Evolutionary conservation across 1,140 invertebrate genomes (phyloP).

Genomic region (Eumeta japonica): DNA sequence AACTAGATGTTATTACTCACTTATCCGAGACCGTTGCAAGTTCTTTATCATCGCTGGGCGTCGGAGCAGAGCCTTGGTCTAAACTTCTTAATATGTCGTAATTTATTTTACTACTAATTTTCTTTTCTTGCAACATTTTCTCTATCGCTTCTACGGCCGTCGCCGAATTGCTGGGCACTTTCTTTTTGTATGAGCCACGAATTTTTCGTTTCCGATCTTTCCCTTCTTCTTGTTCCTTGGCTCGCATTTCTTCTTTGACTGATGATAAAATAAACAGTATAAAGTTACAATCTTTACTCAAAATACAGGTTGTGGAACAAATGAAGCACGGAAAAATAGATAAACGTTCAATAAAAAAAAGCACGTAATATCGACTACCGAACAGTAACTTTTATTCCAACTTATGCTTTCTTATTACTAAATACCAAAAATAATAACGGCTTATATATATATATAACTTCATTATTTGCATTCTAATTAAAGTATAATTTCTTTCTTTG

Average conservation of each 20-base stretch:
- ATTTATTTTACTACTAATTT: conserved; percentile 95
- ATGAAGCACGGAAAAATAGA: too few species aligned
- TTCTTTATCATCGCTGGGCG: too few species aligned
- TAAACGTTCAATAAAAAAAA: too few species aligned
- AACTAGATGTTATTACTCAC: conserved; percentile 15
- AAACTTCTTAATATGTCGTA: conserved; percentile 92
- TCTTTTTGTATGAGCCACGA: conserved; percentile 56
- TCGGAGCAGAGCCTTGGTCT: conserved; percentile 38
- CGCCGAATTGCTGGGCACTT: conserved; percentile 64
- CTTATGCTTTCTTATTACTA: too few species aligned
- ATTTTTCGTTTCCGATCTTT: conserved; percentile 70
- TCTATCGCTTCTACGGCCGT: conserved; percentile 91
- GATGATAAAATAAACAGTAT: conserved; percentile 24
- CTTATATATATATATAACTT: too few species aligned
- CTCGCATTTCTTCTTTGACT: conserved; percentile 1
- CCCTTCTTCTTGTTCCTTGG: conserved; percentile 16
- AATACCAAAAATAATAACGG: too few species aligned
- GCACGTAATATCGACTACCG: too few species aligned
- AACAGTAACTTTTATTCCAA: too few species aligned
- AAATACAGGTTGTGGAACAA: too few species aligned
- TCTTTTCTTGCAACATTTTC: conserved; percentile 92
- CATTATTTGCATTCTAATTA: too few species aligned
- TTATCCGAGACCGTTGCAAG: conserved; percentile 14
- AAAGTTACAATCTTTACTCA: too few species aligned
- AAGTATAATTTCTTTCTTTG: too few species aligned